Conservation (phyloP, 2,113 vertebrate genomes). For the Gymnorhina tibicen region DNA sequence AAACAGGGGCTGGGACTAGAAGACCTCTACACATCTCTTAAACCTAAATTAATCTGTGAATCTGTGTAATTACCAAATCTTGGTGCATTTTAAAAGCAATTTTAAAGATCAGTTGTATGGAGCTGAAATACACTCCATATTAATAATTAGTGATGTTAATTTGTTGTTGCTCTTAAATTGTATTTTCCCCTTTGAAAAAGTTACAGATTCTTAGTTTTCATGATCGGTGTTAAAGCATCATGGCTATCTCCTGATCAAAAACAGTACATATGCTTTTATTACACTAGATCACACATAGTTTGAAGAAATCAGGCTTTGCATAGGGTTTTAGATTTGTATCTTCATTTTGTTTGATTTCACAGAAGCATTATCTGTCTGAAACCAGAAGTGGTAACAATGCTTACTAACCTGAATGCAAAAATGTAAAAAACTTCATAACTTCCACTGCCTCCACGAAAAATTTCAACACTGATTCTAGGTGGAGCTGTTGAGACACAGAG, state of each 20-base stretch:
- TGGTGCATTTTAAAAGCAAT: background rate
- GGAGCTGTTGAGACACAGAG: background rate
- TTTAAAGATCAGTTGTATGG: background rate
- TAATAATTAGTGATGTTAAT: background rate
- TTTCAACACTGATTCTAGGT: background rate
- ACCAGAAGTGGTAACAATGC: background rate
- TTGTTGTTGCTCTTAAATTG: background rate
- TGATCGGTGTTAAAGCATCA: background rate
- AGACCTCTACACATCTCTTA: background rate
- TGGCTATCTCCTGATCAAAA: background rate
- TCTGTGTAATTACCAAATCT: background rate
- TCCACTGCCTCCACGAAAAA: background rate
- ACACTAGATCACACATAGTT: background rate
- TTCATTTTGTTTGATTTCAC: conserved; percentile 1
- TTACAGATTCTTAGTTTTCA: background rate
- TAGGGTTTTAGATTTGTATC: background rate
- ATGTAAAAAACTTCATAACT: background rate
- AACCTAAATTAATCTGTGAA: background rate
- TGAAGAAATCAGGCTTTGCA: background rate
- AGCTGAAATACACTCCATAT: background rate
- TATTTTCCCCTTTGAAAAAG: background rate
- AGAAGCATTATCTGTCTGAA: background rate
- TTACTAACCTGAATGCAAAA: background rate
- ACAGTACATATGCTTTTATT: background rate
- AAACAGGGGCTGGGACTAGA: background rate